Evolutionary conservation across 2,888 invertebrate species (phyloP).

Genomic region (Cynaeus angustus): DNA sequence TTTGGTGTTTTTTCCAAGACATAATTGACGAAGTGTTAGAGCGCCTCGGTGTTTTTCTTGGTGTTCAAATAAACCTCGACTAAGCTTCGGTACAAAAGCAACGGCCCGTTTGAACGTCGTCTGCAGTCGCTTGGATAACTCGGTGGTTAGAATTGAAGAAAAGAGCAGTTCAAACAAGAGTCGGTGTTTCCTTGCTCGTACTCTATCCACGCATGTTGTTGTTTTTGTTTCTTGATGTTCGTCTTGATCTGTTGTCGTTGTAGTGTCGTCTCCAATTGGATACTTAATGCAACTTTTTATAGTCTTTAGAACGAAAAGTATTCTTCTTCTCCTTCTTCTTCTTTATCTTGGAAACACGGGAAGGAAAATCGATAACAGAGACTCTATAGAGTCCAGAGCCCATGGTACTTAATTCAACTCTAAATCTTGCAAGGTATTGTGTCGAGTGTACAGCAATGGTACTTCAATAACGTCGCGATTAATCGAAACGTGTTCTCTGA

Average conservation of each 20-base stretch:
- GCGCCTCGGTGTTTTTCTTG: constrained; percentile 54
- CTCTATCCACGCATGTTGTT: constrained; percentile 77
- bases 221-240: constrained; percentile 75
- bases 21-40: constrained; percentile 62
- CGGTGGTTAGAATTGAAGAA: constrained; percentile 48
- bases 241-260: constrained; percentile 74
- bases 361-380: constrained; percentile 70
- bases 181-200: constrained; percentile 73
- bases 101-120: constrained; percentile 66
- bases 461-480: constrained; percentile 76
- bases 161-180: constrained; percentile 72
- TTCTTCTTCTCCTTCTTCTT: constrained; percentile 77
- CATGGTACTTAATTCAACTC: constrained; percentile 71
- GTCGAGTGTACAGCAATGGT: constrained; percentile 74
- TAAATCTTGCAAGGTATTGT: constrained; percentile 70
- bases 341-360: constrained; percentile 68
- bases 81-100: constrained; percentile 71
- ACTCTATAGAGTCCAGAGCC: constrained; percentile 73
- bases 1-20: constrained; percentile 60
- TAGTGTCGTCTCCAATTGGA: constrained; percentile 71
- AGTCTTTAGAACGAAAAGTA: constrained; percentile 74
- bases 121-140: constrained; percentile 55
- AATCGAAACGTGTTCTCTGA: constrained; percentile 76
- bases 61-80: constrained; percentile 60
- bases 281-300: constrained; percentile 74